Conservation (phyloP, 2,797 vertebrate species). For the Sebastes elongatus region DNA sequence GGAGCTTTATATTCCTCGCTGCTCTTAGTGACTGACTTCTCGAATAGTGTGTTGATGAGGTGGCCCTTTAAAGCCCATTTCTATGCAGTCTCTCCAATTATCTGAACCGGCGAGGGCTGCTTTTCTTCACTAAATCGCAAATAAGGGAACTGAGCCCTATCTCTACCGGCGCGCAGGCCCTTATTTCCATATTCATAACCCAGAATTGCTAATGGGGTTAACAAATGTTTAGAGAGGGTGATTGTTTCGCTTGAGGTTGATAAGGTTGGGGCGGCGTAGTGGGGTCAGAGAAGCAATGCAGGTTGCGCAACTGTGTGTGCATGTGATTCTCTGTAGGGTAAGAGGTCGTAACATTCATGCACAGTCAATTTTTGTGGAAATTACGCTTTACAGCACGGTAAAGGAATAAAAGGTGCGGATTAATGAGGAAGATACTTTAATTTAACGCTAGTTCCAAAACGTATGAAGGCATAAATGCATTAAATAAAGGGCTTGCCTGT, state of each 20-base stretch:
- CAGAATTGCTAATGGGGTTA: constrained; percentile 89
- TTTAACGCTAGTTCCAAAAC: constrained; percentile 9
- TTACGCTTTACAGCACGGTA: constrained; percentile 1
- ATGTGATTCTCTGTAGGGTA: constrained; percentile 13
- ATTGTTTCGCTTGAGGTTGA: constrained; percentile 61
- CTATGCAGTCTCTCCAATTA: constrained; percentile 89
- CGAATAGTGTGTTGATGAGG: constrained; percentile 84
- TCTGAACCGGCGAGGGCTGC: constrained; percentile 83
- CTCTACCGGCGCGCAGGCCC: constrained; percentile 80
- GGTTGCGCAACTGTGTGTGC: constrained; percentile 25
- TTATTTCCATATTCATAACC: constrained; percentile 93
- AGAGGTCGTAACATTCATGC: constrained; percentile 21
- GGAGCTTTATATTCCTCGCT: constrained; percentile 78
- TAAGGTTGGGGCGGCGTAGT: constrained; percentile 30
- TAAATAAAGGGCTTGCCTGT: constrained; percentile 19
- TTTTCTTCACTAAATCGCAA: constrained; percentile 87
- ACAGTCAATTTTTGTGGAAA: constrained; percentile 25
- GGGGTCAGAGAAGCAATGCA: constrained; percentile 18
- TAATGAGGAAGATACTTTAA: constrained; percentile 4
- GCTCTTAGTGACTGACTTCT: constrained; percentile 79
- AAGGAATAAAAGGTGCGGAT: constrained; percentile 1
- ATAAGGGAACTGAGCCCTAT: constrained; percentile 88
- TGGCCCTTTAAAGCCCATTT: constrained; percentile 83
- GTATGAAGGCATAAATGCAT: background rate
- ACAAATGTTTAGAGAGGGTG: constrained; percentile 85